Percentiles rank a stretch among this genome's conserved stretches.
Conservation (phyloP, 2,113 vertebrate genomes). For the Lepus americanus region DNA sequence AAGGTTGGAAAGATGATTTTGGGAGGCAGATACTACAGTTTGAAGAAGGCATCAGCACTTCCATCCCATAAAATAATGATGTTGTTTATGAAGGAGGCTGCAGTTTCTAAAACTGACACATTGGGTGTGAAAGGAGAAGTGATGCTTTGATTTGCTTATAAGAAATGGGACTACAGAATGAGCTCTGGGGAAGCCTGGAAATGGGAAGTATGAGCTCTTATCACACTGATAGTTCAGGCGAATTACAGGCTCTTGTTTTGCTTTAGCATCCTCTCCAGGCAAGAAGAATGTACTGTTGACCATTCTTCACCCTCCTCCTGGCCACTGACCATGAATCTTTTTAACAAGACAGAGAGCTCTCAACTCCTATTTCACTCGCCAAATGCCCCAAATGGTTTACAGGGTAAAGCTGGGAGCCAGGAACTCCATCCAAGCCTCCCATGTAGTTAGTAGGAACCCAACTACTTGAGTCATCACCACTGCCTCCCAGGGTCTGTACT, state of each 20-base stretch:
- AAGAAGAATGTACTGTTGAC: neutral
- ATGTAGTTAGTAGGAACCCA: too few species aligned
- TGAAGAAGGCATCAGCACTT: constrained; percentile 63
- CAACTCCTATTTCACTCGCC: too few species aligned
- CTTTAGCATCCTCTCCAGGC: neutral
- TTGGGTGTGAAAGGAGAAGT: neutral
- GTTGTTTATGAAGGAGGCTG: constrained; percentile 56
- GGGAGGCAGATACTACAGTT: neutral
- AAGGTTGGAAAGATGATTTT: neutral
- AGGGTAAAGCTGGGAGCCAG: too few species aligned
- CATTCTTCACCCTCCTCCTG: neutral
- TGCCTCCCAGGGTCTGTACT: too few species aligned
- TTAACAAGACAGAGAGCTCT: too few species aligned
- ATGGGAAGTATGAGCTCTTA: neutral
- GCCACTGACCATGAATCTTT: neutral
- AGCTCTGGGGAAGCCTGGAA: neutral
- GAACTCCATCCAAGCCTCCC: too few species aligned
- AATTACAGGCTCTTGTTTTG: neutral
- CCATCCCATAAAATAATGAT: constrained; percentile 8
- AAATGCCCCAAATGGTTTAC: too few species aligned
- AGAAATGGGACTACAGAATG: neutral
- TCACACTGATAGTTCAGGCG: neutral
- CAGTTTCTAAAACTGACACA: constrained; percentile 63
- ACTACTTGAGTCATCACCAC: too few species aligned
- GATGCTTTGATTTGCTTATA: neutral